Evolutionary conservation across 2,797 vertebrate genomes (phyloP).

Genomic region (Sparus aurata): DNA sequence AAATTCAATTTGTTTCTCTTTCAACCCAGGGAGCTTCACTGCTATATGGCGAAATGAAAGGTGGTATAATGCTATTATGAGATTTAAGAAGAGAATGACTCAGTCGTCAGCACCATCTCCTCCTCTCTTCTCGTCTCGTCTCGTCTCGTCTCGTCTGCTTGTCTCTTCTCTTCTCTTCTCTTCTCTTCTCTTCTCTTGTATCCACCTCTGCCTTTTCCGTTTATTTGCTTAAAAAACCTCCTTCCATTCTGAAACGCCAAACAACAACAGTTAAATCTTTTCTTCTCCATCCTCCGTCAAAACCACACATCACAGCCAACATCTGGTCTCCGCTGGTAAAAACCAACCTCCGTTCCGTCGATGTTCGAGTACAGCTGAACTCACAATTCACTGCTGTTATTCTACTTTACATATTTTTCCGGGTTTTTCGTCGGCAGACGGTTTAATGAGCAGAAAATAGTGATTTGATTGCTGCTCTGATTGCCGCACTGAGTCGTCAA

Average conservation of each 20-base stretch:
- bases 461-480: conserved; percentile 43
- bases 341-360: conserved; percentile 7
- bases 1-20: conserved; percentile 80
- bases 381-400: conserved; percentile 17
- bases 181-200: neutral
- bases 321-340: conserved; percentile 23
- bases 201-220: neutral
- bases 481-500: conserved; percentile 35
- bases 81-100: conserved; percentile 68
- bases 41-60: conserved; percentile 71
- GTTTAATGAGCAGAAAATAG: conserved; percentile 54
- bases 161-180: neutral
- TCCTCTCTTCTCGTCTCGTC: conserved; percentile 2
- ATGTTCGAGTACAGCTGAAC: conserved; percentile 28
- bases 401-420: conserved; percentile 33
- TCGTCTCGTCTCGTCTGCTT: neutral
- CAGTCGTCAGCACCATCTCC: conserved; percentile 38
- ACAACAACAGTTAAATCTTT: conserved; percentile 1
- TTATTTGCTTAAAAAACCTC: conserved; percentile 7
- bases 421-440: conserved; percentile 40
- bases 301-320: conserved; percentile 2
- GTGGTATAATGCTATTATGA: conserved; percentile 71
- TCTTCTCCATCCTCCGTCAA: neutral
- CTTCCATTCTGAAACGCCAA: neutral
- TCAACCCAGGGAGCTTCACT: conserved; percentile 65